Conservation (phyloP, 2,888 invertebrate species). For the Xestia sexstrigata region DNA sequence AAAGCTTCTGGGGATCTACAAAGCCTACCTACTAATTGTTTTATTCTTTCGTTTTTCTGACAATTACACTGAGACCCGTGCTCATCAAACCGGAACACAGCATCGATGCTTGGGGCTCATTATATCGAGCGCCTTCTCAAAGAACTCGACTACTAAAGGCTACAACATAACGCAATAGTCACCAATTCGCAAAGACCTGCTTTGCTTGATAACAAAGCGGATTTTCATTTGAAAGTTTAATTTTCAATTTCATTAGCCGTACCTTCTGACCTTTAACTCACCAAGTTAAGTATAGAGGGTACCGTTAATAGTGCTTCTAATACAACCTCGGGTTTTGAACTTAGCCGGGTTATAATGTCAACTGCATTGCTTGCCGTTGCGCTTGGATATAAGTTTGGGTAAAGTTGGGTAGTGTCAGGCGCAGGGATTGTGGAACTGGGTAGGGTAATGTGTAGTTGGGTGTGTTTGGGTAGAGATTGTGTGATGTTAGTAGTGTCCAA, state of each 20-base stretch:
- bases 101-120: too few species aligned
- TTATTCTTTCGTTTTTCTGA: too few species aligned
- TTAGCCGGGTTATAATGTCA: constrained; percentile 53
- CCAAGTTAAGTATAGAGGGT: constrained; percentile 26
- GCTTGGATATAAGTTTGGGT: constrained; percentile 55
- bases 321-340: constrained; percentile 57
- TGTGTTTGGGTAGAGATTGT: background rate
- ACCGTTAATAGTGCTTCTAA: constrained; percentile 57
- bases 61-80: background rate
- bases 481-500: background rate
- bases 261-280: constrained; percentile 20
- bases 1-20: too few species aligned
- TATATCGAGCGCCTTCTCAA: background rate
- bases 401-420: constrained; percentile 46
- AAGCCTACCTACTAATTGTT: too few species aligned
- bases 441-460: background rate
- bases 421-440: constrained; percentile 38
- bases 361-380: constrained; percentile 49
- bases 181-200: background rate
- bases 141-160: background rate
- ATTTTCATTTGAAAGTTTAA: background rate
- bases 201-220: too few species aligned
- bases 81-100: too few species aligned
- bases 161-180: background rate
- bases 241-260: background rate